Evolutionary conservation across 2,113 vertebrate genomes (phyloP), one percentile per base, ranked within the genome.

Genomic region (Pseudolaguvia tuberculata): DNA sequence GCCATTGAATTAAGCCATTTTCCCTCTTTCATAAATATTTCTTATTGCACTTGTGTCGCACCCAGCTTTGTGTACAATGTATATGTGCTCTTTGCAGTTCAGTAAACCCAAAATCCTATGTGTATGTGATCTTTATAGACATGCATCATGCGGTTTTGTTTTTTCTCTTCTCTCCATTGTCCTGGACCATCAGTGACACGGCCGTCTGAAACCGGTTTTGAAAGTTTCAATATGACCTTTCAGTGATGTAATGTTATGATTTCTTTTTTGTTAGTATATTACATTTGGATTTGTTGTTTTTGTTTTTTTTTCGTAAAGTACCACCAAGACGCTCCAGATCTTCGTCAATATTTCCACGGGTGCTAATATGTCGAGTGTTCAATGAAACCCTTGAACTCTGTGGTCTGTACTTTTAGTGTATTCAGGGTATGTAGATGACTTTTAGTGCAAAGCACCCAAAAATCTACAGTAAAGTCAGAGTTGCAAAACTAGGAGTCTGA

Each of bases 51-150:
- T 51, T 11, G 21, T 15, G 42, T 50, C 74, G 70, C 74, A 20
- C 74, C 66, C 74, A 51, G 20, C 27, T 65, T 74, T 39, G 21
- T 55, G 50, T 31, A 50, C n/a, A 42, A 59, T 58, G 42, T 45
- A 45, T 45, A 55, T 5, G 25, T 50, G n/a, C 14, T 53, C 0
- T 53, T 42, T 35, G 18, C 71, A 15, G n/a, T 74, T 74, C 50
- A 13, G 13, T 6, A 53, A 63, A n/a, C 72, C 72, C n/a, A n/a
- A n/a, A n/a, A 61, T 14, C 9, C 47, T 53, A 63, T 25, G n/a
- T 31, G 42, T 73, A 27, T 50, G 12, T 63, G 48, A 23, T 50
- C 39, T 53, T 39, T 73, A 73, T 47, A 52, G 47, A 27, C 39
- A 58, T 51, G 20, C n/a, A n/a, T 62, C 71, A 62, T 8, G n/a